These are phyloP conservation scores for Notiomystis cincta DNA, from an alignment of 2,113 vertebrate genomes.

Conservation along the genomic window DNA sequence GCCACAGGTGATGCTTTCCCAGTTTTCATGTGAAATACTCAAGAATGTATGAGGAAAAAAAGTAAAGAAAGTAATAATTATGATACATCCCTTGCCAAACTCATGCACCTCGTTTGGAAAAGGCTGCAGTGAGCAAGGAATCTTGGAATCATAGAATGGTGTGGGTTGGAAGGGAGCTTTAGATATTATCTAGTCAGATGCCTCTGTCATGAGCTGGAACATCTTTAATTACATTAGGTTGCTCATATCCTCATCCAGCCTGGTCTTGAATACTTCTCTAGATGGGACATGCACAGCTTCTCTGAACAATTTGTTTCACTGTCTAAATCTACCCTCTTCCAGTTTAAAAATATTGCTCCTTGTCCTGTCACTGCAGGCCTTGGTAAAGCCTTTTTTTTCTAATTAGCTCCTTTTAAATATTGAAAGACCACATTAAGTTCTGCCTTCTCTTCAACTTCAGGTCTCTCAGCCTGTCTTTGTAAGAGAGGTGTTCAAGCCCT, in stretches of 20 bases:
- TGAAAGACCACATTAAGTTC: background rate
- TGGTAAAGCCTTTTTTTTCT: background rate
- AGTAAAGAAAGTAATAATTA: background rate
- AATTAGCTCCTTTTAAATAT: background rate
- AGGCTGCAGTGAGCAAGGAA: background rate
- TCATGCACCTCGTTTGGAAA: background rate
- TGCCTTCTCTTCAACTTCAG: background rate
- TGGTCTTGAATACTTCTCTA: background rate
- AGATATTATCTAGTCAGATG: background rate
- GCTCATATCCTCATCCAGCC: background rate
- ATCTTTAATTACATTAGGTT: background rate
- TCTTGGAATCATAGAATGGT: background rate
- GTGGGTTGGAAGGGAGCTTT: background rate
- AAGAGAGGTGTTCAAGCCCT: rapidly evolving
- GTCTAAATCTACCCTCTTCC: background rate
- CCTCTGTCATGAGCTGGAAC: background rate
- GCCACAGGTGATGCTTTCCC: background rate
- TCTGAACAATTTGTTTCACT: background rate
- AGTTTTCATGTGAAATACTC: background rate
- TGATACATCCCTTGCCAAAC: background rate
- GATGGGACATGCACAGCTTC: background rate
- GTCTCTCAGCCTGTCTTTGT: rapidly evolving
- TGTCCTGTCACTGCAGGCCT: background rate
- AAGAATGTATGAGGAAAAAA: background rate
- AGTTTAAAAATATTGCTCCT: background rate